A percentile compares a stretch with the other conserved stretches of the same genome.
Evolutionary conservation across 30 jellyfish, hydroid and myxozoan species (phyloP).

Genomic region (Aurelia coerulea): DNA sequence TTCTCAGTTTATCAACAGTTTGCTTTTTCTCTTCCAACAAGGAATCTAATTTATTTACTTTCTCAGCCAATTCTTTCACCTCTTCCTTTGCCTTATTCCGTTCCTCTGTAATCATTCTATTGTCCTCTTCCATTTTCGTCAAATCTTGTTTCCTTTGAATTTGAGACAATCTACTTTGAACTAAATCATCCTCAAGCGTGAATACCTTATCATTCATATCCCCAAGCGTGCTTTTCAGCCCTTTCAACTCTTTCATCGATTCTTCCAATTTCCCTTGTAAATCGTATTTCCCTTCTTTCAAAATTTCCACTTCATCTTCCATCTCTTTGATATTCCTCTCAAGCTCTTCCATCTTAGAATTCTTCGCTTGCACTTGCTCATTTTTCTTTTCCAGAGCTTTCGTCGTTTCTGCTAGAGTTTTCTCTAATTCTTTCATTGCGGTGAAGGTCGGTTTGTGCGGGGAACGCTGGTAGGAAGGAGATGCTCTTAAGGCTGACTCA

Average conservation of each 20-base stretch:
- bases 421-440: conserved; percentile 32
- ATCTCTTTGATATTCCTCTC: conserved; percentile 5
- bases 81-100: not conserved
- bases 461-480: conserved; percentile 32
- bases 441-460: conserved; percentile 20
- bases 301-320: conserved; percentile 32
- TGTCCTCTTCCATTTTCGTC: not conserved
- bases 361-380: conserved; percentile 23
- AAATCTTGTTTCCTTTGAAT: too few species aligned
- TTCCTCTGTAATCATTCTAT: not conserved
- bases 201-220: too few species aligned
- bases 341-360: conserved; percentile 9
- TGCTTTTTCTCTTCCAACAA: not conserved
- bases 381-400: conserved; percentile 39
- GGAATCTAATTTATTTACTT: not conserved
- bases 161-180: too few species aligned
- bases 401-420: conserved; percentile 27
- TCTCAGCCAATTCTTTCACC: not conserved
- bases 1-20: not conserved
- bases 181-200: too few species aligned
- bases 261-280: conserved; percentile 17
- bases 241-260: conserved; percentile 10
- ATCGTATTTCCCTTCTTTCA: conserved; percentile 8
- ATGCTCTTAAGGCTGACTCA: conserved; percentile 7
- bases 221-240: not conserved